These are phyloP conservation scores for Xanthorhoe designata DNA, from an alignment of 2,888 invertebrate genomes.

Conservation along the genomic window DNA sequence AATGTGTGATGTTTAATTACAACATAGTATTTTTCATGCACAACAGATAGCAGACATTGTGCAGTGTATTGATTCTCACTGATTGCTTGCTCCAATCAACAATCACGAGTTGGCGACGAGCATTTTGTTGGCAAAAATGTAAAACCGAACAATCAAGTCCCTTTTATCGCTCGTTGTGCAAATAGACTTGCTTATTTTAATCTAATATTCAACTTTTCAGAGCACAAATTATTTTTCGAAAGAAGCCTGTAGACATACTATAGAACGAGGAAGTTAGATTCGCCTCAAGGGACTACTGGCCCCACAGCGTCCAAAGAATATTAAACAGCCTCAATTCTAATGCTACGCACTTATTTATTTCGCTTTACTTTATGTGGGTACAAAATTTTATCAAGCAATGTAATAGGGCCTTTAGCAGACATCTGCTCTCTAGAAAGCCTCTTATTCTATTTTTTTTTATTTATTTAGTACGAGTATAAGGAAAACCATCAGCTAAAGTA, in stretches of 20 bases:
- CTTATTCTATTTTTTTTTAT: too few relatives aligned
- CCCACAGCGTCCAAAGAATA: conserved; percentile 64
- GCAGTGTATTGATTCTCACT: conserved; percentile 49
- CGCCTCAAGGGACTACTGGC: conserved; percentile 55
- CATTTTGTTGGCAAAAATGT: conserved; percentile 50
- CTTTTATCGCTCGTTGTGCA: neutral
- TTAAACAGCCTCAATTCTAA: conserved; percentile 64
- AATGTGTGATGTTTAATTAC: neutral
- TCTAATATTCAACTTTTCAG: conserved; percentile 4
- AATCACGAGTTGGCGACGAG: conserved; percentile 50
- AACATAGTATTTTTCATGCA: neutral
- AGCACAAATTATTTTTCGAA: conserved; percentile 10
- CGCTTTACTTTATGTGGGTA: conserved; percentile 15
- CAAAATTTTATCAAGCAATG: too few relatives aligned
- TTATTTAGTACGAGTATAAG: too few relatives aligned
- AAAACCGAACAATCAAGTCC: conserved; percentile 31
- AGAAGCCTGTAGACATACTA: conserved; percentile 43
- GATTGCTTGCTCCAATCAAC: conserved; percentile 56
- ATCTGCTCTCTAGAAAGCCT: too few relatives aligned
- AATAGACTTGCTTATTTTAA: conserved; percentile 24
- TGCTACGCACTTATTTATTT: conserved; percentile 48
- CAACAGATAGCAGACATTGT: conserved; percentile 23
- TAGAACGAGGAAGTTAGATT: conserved; percentile 51
- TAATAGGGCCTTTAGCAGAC: too few relatives aligned
- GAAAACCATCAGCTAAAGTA: too few relatives aligned